Conservation (phyloP, 2,113 vertebrate species). For the Lutjanus erythropterus region DNA sequence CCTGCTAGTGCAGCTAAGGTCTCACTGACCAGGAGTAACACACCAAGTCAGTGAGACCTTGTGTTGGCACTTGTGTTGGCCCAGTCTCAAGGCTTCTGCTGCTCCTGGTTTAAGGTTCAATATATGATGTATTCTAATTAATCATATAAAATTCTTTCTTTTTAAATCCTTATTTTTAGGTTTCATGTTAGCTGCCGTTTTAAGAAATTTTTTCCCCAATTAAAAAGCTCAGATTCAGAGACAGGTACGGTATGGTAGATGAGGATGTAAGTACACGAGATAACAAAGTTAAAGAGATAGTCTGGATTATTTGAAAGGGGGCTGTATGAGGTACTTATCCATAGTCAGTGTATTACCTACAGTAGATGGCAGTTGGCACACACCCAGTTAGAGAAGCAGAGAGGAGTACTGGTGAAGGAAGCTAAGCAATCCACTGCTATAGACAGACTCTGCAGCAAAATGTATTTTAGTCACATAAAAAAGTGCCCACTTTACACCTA, state of each 20-base stretch:
- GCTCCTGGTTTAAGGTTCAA: conserved; percentile 24
- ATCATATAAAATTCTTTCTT: not conserved
- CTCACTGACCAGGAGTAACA: conserved; percentile 32
- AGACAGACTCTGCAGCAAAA: too few species aligned
- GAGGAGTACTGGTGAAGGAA: too few species aligned
- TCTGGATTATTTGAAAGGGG: too few species aligned
- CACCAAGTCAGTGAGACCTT: conserved; percentile 43
- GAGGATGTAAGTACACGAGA: not conserved
- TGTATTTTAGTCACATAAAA: too few species aligned
- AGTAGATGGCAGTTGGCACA: too few species aligned
- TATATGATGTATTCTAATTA: conserved; percentile 20
- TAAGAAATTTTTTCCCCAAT: not conserved
- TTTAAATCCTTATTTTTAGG: not conserved
- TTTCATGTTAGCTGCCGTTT: not conserved
- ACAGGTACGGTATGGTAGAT: too few species aligned
- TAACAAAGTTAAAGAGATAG: not conserved
- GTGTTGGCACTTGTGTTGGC: conserved; percentile 49
- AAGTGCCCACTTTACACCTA: too few species aligned
- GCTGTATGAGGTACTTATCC: too few species aligned
- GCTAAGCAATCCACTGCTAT: too few species aligned
- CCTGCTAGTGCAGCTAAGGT: conserved; percentile 29
- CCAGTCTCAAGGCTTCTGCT: conserved; percentile 11
- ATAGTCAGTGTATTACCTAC: too few species aligned
- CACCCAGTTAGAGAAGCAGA: too few species aligned
- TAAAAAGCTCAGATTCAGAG: not conserved